phyloP scores from a whole-genome alignment of 2,888 invertebrate species.

The Zaprionus obscuricornis region DNA sequence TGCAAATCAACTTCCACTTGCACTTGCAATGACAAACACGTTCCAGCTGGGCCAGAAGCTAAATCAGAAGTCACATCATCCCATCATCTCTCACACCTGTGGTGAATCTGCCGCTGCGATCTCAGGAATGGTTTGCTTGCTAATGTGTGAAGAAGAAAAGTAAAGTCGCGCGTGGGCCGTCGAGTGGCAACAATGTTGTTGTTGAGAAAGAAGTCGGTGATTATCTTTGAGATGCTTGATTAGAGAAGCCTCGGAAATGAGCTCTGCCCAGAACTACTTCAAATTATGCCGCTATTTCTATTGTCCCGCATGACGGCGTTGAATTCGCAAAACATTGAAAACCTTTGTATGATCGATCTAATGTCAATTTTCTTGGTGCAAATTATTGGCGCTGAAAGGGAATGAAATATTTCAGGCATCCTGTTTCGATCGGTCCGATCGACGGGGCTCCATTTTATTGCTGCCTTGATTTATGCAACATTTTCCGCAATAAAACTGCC shows the following conservation, averaged over 20 bases:
- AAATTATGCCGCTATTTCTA: slow-evolving; percentile 55
- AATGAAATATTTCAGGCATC: slow-evolving; percentile 60
- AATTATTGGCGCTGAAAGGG: slow-evolving; percentile 59
- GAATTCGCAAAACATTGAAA: slow-evolving; percentile 40
- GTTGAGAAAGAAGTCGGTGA: slow-evolving; percentile 56
- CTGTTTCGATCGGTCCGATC: slow-evolving; percentile 54
- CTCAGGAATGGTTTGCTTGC: slow-evolving; percentile 44
- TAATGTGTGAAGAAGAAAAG: slow-evolving; percentile 70
- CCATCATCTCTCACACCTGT: slow-evolving; percentile 46
- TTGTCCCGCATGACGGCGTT: slow-evolving; percentile 58
- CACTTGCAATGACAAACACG: slow-evolving; percentile 58
- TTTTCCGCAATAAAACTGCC: slow-evolving; percentile 77
- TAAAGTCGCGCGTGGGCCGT: slow-evolving; percentile 54
- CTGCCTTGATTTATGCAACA: slow-evolving; percentile 78
- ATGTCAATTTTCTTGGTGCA: slow-evolving; percentile 50
- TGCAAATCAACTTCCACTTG: slow-evolving; percentile 15
- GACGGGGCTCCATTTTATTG: slow-evolving; percentile 67
- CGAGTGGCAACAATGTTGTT: slow-evolving; percentile 37
- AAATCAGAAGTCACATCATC: slow-evolving; percentile 30
- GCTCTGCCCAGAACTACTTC: slow-evolving; percentile 41
- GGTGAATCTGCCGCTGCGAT: slow-evolving; percentile 57
- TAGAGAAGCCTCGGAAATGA: slow-evolving; percentile 46
- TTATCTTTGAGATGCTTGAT: slow-evolving; percentile 56
- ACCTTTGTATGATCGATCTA: slow-evolving; percentile 27
- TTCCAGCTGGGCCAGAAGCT: slow-evolving; percentile 29